Evolutionary conservation across 2,888 invertebrate genomes (phyloP), one percentile per base, ranked within the genome.

Genomic region (Agrilus biguttatus): DNA sequence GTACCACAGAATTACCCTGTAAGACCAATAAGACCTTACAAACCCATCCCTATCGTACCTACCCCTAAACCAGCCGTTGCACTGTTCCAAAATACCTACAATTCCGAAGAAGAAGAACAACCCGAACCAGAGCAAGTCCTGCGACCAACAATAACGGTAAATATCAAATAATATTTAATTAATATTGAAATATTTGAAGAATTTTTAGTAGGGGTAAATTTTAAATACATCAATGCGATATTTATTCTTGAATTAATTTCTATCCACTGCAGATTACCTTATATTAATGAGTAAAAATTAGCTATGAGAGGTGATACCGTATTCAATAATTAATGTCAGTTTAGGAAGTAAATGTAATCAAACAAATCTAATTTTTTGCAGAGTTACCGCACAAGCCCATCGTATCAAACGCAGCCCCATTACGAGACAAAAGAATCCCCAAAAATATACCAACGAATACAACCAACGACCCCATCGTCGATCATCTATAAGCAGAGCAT

Each of bases 71-170:
- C 67, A 14, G 71, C 80, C 1, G 78, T 83, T 5, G 79, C 83
- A 5, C 71, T 76, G 53, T 83, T 78, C 75, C 82, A 83, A 60
- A 79, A 78, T 55, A 75, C 75, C 53, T 83, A 81, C 62, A 62
- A 65, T 38, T 76, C 77, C 45, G 77, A 77, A 49, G 77, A 78
- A 51, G 70, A 71, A 23, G 70, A 69, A 39, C 72, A 76, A 55
- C 75, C 75, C 45, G 77, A 75, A 49, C 67, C 71, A 2, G 64
- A 67, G 51, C 67, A 69, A 55, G 55, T 68, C 5, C 50, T 71
- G 53, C 59, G 59, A 33, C 59, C 57, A 59, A 65, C 51, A 45
- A 59, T 64, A 51, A 55, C 55, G 50, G 53, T 55, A 48, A 45
- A 43, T 46, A 33, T 33, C 37, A 10, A 33, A 37, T 19, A 10